These are phyloP conservation scores for Acanthosepion pharaonis DNA, from an alignment of 2,888 invertebrate genomes.

Conservation along the genomic window DNA sequence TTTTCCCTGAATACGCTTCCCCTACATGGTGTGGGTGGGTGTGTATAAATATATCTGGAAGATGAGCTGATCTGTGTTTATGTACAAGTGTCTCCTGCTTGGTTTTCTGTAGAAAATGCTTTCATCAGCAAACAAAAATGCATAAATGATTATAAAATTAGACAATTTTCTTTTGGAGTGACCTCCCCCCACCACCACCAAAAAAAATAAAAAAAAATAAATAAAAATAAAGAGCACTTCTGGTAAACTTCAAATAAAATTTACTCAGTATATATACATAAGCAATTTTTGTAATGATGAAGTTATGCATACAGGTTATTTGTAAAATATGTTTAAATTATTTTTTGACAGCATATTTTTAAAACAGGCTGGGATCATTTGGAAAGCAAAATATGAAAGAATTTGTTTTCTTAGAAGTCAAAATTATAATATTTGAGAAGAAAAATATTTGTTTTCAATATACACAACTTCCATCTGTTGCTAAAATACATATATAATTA, in stretches of 20 bases:
- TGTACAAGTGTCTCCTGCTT: background rate
- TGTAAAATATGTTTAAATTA: background rate
- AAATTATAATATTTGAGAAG: too few relatives aligned
- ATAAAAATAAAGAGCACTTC: background rate
- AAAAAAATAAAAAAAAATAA: background rate
- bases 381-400: too few relatives aligned
- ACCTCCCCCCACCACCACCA: background rate
- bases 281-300: background rate
- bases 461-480: too few relatives aligned
- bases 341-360: background rate
- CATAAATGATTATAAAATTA: background rate
- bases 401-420: too few relatives aligned
- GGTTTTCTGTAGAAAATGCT: background rate
- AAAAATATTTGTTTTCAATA: too few relatives aligned
- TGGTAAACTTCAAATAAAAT: background rate
- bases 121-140: background rate
- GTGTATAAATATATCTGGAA: background rate
- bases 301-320: background rate
- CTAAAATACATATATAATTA: too few relatives aligned
- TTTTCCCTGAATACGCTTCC: background rate
- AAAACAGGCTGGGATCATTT: background rate
- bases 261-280: background rate
- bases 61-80: background rate
- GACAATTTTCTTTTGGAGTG: background rate
- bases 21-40: background rate